These are phyloP conservation scores for Lethenteron camtschaticum DNA, from an alignment of 2,113 vertebrate genomes.

Conservation along the genomic window DNA sequence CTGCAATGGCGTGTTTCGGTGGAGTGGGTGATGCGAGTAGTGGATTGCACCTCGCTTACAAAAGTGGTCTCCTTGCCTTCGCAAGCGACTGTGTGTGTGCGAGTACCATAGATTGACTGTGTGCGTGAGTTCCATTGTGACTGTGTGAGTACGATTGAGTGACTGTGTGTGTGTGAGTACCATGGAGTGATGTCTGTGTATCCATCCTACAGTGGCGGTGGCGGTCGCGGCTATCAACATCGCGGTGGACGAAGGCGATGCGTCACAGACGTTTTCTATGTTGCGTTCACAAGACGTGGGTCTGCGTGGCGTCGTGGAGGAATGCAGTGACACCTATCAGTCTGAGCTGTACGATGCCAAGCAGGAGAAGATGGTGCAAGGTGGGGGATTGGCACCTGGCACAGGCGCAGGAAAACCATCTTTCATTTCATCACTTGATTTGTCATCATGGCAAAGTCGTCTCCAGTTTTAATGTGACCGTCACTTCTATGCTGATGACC, in stretches of 20 bases:
- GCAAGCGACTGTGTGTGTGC: not conserved
- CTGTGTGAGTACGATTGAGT: not conserved
- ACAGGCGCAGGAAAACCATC: not conserved
- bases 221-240: constrained; percentile 61
- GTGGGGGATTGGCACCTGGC: constrained; percentile 21
- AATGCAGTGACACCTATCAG: constrained; percentile 59
- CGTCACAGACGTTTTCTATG: constrained; percentile 35
- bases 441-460: not conserved
- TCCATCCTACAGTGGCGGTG: constrained; percentile 40
- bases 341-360: constrained; percentile 41
- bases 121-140: constrained; percentile 16
- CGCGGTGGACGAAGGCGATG: constrained; percentile 43
- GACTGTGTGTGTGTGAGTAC: not conserved
- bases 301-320: constrained; percentile 65
- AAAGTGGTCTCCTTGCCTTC: not conserved
- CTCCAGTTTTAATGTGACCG: not conserved
- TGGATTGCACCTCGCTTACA: not conserved
- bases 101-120: not conserved
- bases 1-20: too few species aligned
- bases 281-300: constrained; percentile 48
- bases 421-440: not conserved
- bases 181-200: not conserved
- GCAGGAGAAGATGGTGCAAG: constrained; percentile 30
- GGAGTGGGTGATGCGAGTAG: too few species aligned
- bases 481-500: too few species aligned